Evolutionary conservation across 2,888 invertebrate species (phyloP).

Genomic region (Dastarcus helophoroides): DNA sequence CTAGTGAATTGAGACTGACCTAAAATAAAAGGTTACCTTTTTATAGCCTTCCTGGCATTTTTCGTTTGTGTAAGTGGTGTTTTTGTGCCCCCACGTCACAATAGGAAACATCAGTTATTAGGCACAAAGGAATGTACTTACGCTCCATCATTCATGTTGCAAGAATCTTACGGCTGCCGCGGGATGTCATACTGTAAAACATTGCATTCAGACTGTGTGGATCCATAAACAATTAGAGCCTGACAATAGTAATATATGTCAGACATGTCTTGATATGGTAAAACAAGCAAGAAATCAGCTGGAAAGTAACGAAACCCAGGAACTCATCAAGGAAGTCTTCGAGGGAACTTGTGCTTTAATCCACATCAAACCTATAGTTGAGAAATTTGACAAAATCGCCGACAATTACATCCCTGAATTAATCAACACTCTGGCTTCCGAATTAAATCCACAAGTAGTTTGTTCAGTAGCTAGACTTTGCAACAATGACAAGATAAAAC

Average conservation of each 20-base stretch:
- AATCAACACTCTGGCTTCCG: slow-evolving; percentile 74
- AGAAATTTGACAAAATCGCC: slow-evolving; percentile 67
- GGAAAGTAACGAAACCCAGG: slow-evolving; percentile 79
- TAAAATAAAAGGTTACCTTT: no score
- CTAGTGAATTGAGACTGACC: no score
- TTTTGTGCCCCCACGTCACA: slow-evolving; percentile 23
- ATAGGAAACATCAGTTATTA: slow-evolving; percentile 30
- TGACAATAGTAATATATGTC: slow-evolving; percentile 70
- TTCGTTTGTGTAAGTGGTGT: slow-evolving; percentile 19
- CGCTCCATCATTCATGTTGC: slow-evolving; percentile 78
- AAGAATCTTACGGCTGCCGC: slow-evolving; percentile 56
- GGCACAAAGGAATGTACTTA: slow-evolving; percentile 58
- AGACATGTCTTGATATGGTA: slow-evolving; percentile 83
- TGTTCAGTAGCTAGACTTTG: slow-evolving; percentile 82
- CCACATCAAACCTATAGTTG: slow-evolving; percentile 56
- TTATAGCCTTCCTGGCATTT: no score
- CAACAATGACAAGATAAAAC: slow-evolving; percentile 57
- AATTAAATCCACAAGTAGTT: slow-evolving; percentile 85
- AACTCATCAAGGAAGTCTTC: slow-evolving; percentile 74
- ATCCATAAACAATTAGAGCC: slow-evolving; percentile 51
- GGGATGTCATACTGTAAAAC: slow-evolving; percentile 62
- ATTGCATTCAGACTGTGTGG: slow-evolving; percentile 76
- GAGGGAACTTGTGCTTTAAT: slow-evolving; percentile 79
- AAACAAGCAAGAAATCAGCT: slow-evolving; percentile 77
- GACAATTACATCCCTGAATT: slow-evolving; percentile 81